phyloP scores from a whole-genome alignment of 2,888 invertebrate genomes.

The Cyclophora punctaria region DNA sequence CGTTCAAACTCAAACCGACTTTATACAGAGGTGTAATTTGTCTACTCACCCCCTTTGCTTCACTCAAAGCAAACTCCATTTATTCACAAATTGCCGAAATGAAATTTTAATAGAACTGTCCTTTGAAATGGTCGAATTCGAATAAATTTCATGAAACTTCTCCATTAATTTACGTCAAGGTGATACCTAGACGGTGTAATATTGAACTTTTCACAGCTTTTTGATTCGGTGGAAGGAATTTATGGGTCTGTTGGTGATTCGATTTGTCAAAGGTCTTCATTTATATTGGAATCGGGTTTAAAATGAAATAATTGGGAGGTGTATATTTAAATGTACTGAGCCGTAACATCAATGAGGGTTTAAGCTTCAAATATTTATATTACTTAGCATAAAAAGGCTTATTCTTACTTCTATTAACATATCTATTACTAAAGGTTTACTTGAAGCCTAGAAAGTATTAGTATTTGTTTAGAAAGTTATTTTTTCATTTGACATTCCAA shows the following conservation, averaged over 20 bases:
- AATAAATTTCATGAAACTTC: conserved; percentile 36
- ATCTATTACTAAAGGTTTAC: no score
- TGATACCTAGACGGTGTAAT: conserved; percentile 22
- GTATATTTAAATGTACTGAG: no score
- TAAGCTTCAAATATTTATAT: no score
- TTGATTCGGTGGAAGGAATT: conserved; percentile 20
- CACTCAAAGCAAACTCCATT: conserved; percentile 26
- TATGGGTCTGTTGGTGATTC: conserved; percentile 17
- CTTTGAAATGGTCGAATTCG: conserved; percentile 18
- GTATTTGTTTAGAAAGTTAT: no score
- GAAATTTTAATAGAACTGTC: conserved; percentile 38
- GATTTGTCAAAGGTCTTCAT: conserved; percentile 18
- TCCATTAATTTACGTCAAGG: conserved; percentile 21
- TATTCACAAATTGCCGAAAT: conserved; percentile 40
- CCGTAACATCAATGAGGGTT: no score
- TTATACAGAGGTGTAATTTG: conserved; percentile 27
- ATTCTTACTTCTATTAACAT: no score
- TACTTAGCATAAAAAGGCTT: no score
- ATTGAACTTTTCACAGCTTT: conserved; percentile 24
- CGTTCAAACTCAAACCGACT: conserved; percentile 15
- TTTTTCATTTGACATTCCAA: no score
- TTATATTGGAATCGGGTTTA: conserved; percentile 8
- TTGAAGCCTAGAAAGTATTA: no score
- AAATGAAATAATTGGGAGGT: conserved; percentile 4
- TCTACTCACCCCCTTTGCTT: conserved; percentile 22